Evolutionary conservation across 2,797 vertebrate genomes (phyloP), one percentile per base, ranked within the genome.

Genomic region (Craterocephalus amniculus): DNA sequence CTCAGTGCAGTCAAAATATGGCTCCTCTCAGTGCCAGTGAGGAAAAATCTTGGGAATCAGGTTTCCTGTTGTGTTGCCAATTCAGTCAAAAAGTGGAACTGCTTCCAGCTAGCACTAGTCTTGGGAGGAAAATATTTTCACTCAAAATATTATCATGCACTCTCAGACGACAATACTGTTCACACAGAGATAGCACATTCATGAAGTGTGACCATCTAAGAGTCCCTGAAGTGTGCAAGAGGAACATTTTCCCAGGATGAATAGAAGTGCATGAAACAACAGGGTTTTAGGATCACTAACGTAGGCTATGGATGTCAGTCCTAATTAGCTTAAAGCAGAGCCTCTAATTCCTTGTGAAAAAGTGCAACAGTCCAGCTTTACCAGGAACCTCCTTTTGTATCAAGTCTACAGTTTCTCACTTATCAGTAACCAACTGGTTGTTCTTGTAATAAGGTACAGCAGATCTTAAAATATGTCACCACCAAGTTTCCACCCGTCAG

Each of bases 1-100:
- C 32, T 57, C 48, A 32, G 14, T 14, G 0, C 60, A 65, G 72
- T 65, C 75, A 78, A 77, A 80, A 83, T 66, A 81, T 26, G 75
- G 70, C 48, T 54, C 26, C 24, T 1, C 4, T 11, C 18, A n/a
- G 34, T 80, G 67, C 79, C 68, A 77, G 54, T 1, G 24, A 76
- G 62, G n/a, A 70, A 63, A 64, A 76, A 65, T 65, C 73, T 67
- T 45, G 68, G 61, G 74, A 77, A 58, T 83, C 68, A 77, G 58
- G 78, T 83, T 86, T 90, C 79, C 63, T 79, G 62, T 11, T 16
- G 31, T 27, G 7, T 67, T 36, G 72, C 78, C 81, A 83, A 72
- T 60, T 71, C 67, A 73, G 75, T 67, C 69, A 83, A 79, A 72
- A 40, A 72, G 56, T 65, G n/a, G 32, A 80, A 73, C 56, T 69